Evolutionary conservation across 1,140 invertebrate genomes (phyloP), one percentile per base, ranked within the genome.

Genomic region (Leptestheria dahalacensis): DNA sequence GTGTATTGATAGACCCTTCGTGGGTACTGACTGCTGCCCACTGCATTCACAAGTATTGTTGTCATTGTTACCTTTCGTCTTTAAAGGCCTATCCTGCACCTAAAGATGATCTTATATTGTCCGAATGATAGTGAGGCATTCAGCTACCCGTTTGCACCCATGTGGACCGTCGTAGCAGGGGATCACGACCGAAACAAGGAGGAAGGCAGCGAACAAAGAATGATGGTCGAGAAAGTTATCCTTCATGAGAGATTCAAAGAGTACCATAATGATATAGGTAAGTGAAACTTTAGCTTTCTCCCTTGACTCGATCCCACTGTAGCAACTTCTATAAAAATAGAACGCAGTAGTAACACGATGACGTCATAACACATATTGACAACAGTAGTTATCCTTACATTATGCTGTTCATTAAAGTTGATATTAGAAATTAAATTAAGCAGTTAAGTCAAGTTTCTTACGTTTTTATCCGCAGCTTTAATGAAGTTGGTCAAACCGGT

Each of bases 1-100:
- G 86, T 1, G 87, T 91, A 2, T 77, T 95, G 2, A 84, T 94
- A 41, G 80, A 85, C 62, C 79, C 82, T 1, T 76, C 81, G 49
- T 93, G 88, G 88, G 78, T 92, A 12, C 73, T 94, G 20, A 93
- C 90, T 0, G 90, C 90, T 0, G 89, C 89, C 4, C 91, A 95
- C 72, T 95, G 91, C 69, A 82, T 94, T 61, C 81, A 88, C 69
- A 91, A 92, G 88, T 92, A 75, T 78, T 77, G 63, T 15, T 21
- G 33, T 26, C 48, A 3, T 60, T 65, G 15, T 28, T 25, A 28
- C 53, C n/a, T 56, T 56, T 52, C 18, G 2, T 20, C 2, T 21
- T 6, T 3, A 2, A 3, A 3, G 18, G 48, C 3, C 23, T 6
- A 2, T 48, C 23, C 18, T 48, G 2, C 2, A 33, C 26, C 3